These are phyloP conservation scores for Marronus borbonicus DNA, from an alignment of 2,888 invertebrate genomes.

Conservation along the genomic window DNA sequence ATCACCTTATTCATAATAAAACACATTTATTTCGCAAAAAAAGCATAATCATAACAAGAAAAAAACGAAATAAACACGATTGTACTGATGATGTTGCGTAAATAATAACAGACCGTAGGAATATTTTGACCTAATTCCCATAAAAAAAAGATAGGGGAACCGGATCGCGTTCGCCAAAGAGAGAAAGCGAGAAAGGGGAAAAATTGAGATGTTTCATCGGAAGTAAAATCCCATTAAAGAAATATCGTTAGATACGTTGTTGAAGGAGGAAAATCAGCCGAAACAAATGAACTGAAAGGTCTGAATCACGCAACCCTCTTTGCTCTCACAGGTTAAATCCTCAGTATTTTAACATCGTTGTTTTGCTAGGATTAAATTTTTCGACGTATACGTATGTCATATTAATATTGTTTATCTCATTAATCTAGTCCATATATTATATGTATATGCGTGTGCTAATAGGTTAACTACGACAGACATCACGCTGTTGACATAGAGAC, in stretches of 20 bases:
- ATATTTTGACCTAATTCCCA: constrained; percentile 8
- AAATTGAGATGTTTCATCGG: constrained; percentile 43
- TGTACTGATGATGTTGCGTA: not conserved
- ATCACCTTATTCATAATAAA: too few species aligned
- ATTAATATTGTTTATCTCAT: constrained; percentile 56
- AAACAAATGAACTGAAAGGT: constrained; percentile 53
- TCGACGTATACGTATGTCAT: constrained; percentile 48
- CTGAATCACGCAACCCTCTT: constrained; percentile 51
- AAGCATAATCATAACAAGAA: not conserved
- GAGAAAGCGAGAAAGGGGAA: constrained; percentile 8
- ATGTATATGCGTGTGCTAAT: constrained; percentile 30
- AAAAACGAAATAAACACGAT: not conserved
- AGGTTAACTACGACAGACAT: constrained; percentile 46
- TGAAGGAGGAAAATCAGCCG: constrained; percentile 2
- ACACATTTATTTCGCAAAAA: not conserved
- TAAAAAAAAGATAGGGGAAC: not conserved
- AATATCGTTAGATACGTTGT: constrained; percentile 35
- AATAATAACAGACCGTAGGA: constrained; percentile 10
- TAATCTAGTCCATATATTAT: constrained; percentile 47
- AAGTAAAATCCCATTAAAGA: constrained; percentile 37
- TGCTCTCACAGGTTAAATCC: constrained; percentile 36
- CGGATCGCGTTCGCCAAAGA: not conserved
- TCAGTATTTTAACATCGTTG: constrained; percentile 56
- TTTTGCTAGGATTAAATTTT: constrained; percentile 52
- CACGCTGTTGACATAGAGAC: constrained; percentile 31